phyloP scores from a whole-genome alignment of 2,888 invertebrate genomes.

The Luffia ferchaultella region DNA sequence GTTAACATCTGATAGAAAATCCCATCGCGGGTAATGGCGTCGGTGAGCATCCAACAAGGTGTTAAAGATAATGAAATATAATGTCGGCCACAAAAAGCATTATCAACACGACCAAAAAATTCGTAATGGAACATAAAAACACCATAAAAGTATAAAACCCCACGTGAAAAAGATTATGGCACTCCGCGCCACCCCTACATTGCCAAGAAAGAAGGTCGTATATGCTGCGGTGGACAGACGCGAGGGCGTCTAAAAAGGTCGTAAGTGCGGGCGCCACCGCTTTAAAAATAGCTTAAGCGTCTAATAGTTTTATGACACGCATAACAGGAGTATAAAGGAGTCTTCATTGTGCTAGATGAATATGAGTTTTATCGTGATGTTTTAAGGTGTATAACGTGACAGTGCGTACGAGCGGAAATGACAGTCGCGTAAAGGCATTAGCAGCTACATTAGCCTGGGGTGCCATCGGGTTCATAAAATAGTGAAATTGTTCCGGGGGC shows the following conservation, averaged over 20 bases:
- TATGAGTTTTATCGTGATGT: slow-evolving; percentile 26
- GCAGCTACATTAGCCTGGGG: slow-evolving; percentile 50
- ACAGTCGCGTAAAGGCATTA: slow-evolving; percentile 48
- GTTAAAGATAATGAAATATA: slow-evolving; percentile 56
- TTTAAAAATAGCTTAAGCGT: slow-evolving; percentile 59
- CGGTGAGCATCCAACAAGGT: slow-evolving; percentile 37
- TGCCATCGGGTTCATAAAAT: slow-evolving; percentile 45
- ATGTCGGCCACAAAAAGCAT: slow-evolving; percentile 34
- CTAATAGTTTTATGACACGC: slow-evolving; percentile 67
- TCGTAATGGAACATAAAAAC: slow-evolving; percentile 51
- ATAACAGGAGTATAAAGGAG: slow-evolving; percentile 34
- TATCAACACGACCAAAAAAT: slow-evolving; percentile 41
- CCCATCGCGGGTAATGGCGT: slow-evolving; percentile 6
- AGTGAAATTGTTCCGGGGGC: slow-evolving; percentile 36
- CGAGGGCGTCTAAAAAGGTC: slow-evolving; percentile 47
- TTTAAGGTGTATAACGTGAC: slow-evolving; percentile 26
- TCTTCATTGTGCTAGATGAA: slow-evolving; percentile 20
- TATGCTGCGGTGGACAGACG: background rate
- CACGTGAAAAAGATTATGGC: slow-evolving; percentile 38
- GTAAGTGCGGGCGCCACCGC: slow-evolving; percentile 28
- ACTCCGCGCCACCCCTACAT: slow-evolving; percentile 39
- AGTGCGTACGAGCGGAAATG: slow-evolving; percentile 31
- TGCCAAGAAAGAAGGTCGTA: background rate
- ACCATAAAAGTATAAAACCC: slow-evolving; percentile 35
- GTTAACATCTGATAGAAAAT: slow-evolving; percentile 6